Evolutionary conservation across 2,113 vertebrate genomes (phyloP), one percentile per base, ranked within the genome.

Genomic region (Chloropsis hardwickii): DNA sequence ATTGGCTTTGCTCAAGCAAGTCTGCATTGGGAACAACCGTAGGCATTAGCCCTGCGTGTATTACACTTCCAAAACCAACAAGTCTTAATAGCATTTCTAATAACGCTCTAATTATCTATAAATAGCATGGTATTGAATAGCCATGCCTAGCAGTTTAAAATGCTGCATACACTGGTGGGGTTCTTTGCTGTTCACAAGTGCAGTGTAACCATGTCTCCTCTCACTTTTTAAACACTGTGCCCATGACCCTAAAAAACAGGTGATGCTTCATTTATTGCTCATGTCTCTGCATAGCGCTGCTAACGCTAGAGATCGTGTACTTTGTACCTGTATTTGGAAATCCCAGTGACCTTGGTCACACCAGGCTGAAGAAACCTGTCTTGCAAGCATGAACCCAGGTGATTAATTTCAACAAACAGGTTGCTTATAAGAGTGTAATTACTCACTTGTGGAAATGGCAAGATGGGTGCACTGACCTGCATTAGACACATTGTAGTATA

Each of bases 361-460:
- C 27, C 47, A 81, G 60, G 39, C 71, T 96, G 53, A 92, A 78
- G 93, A 92, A 92, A 86, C 60, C 67, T 92, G 93, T 92, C 92
- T 71, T 57, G 56, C 60, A 90, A 94, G 51, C 71, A 88, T 73
- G 64, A 79, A 40, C 35, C 24, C 74, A 93, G 94, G 92, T 92
- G 93, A 96, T 94, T 95, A 94, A 96, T 95, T 95, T 94, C 72
- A 94, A 51, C 76, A 90, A 84, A 86, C 92, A 90, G 80, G 82
- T 95, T 95, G 45, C 90, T 93, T 95, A 39, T 80, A 60, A 56
- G 64, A 71, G 28, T 51, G 69, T 81, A 90, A 96, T 93, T 94
- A 92, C 70, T 91, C 58, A 65, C 54, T 66, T 44, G 85, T 90
- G 79, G 61, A 85, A 92, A 90, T 80, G 88, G 69, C 70, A 82